These are phyloP conservation scores for Creontiades dilutus DNA, from an alignment of 2,888 invertebrate species.

Conservation along the genomic window DNA sequence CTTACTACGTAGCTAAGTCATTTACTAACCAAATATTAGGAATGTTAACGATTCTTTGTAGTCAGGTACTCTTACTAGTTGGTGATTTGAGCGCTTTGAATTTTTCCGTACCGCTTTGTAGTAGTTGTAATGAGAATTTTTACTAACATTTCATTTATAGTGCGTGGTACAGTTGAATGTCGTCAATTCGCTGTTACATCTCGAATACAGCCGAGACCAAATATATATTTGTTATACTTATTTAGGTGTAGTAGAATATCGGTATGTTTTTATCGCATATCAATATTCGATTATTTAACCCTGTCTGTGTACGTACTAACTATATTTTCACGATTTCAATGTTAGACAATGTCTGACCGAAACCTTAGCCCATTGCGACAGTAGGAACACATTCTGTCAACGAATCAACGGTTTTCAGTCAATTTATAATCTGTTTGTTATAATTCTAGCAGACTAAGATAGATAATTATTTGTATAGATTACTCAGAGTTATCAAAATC, in stretches of 20 bases:
- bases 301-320: neutral
- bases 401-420: too few relatives aligned
- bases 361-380: too few relatives aligned
- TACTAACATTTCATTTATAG: neutral
- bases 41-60: neutral
- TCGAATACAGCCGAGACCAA: neutral
- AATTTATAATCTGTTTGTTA: too few relatives aligned
- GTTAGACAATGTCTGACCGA: neutral
- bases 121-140: neutral
- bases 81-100: neutral
- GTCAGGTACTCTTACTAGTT: neutral
- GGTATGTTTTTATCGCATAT: neutral
- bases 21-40: constrained; percentile 30
- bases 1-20: constrained; percentile 5
- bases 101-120: neutral
- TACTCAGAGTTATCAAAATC: too few relatives aligned
- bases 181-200: neutral
- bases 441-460: too few relatives aligned
- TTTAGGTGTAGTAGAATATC: neutral
- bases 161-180: neutral
- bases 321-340: neutral
- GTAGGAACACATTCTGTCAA: too few relatives aligned
- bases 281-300: neutral
- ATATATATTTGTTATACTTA: neutral
- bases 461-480: too few relatives aligned